Base-by-base conservation (phyloP, 2,113 vertebrate species). In the Oryzias celebensis region DNA sequence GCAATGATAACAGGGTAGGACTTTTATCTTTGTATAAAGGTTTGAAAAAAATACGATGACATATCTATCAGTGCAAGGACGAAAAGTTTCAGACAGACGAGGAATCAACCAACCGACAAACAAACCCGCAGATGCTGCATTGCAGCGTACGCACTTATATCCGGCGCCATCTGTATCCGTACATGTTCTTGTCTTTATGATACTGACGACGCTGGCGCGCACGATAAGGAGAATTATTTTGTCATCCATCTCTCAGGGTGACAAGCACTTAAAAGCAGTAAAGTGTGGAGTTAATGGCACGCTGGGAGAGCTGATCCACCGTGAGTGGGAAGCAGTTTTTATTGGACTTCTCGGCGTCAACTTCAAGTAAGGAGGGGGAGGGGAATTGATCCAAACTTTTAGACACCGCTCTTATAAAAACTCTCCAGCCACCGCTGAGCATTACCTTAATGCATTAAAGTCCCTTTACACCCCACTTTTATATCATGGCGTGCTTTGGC, bases 381-480 rank as follows among this genome's bases (percentile, higher is more conserved):
- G 55, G 53, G 54, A 69, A 73, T 56, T 73, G 74, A 86, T 83
- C 80, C 80, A 85, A 88, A 83, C 75, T 82, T 86, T 87, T 63
- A 76, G 62, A 77, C 58, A 36, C 23, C 1, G 15, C 80, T 81
- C 84, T 85, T 85, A 78, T 90, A 86, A 87, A 89, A 86, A 76
- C 59, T 75, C 77, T 65, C 49, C 28, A 31, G 57, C 12, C 7
- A 71, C 52, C 36, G 36, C 68, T 74, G 24, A 3, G 46, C 74
- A 88, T 89, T 89, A 85, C 80, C 77, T 77, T 88, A 87, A 88
- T 89, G 83, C 86, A 87, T 84, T 88, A 80, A 86, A 82, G 81
- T 61, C 82, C 83, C 80, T 88, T 84, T 72, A 81, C 56, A 59
- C 55, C 73, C 63, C 60, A 47, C 64, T 82, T 87, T 88, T 86